A percentile compares a stretch with the other conserved stretches of the same genome.
Conservation (phyloP, 2,113 vertebrate genomes). For the Brienomyrus brachyistius region DNA sequence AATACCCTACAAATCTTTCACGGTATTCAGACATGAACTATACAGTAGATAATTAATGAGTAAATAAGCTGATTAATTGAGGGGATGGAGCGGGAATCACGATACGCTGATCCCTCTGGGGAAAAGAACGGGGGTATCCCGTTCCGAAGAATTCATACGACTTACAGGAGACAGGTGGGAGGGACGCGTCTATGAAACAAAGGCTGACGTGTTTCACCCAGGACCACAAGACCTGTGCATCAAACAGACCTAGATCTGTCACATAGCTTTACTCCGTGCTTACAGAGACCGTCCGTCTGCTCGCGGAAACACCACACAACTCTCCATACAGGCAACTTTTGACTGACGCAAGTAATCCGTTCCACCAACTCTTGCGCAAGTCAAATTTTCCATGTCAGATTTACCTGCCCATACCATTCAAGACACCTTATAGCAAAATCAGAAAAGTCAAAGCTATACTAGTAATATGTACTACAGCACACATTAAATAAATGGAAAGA, state of each 20-base stretch:
- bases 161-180: not conserved
- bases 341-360: not conserved
- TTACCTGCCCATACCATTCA: not conserved
- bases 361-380: not conserved
- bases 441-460: not conserved
- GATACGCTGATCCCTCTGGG: not conserved
- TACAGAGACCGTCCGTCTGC: not conserved
- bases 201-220: not conserved
- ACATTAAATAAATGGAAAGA: too few relatives aligned
- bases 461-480: too few relatives aligned
- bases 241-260: constrained; percentile 7
- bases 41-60: not conserved
- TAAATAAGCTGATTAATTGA: not conserved
- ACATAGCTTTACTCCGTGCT: not conserved
- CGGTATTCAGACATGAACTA: not conserved
- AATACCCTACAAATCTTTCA: not conserved
- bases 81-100: not conserved
- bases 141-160: not conserved
- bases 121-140: not conserved
- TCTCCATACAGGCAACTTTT: not conserved
- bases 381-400: not conserved
- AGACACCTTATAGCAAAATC: not conserved
- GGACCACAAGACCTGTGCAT: not conserved
- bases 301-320: not conserved
- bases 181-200: not conserved